phyloP scores from a whole-genome alignment of 2,797 vertebrate genomes.

The Agapornis canus region DNA sequence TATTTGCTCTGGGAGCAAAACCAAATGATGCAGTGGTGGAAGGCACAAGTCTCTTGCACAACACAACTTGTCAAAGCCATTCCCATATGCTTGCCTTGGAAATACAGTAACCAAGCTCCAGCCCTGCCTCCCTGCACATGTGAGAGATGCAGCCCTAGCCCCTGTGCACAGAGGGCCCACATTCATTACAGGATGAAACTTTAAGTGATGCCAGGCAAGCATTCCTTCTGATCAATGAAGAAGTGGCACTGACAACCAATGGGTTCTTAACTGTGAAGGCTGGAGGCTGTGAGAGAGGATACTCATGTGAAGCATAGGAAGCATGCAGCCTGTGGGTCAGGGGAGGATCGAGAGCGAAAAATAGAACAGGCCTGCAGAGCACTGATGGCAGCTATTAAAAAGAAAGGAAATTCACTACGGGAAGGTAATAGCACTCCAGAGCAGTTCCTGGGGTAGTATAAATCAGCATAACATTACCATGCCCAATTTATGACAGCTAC shows the following conservation, averaged over 20 bases:
- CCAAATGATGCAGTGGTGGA: not conserved
- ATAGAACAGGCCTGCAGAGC: not conserved
- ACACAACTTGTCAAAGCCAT: not conserved
- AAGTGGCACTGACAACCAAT: fast-evolving
- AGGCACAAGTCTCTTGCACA: not conserved
- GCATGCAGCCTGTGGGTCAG: not conserved
- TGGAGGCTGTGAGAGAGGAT: not conserved
- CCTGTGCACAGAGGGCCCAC: not conserved
- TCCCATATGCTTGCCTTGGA: not conserved
- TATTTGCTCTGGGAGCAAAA: not conserved
- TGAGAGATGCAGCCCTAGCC: not conserved
- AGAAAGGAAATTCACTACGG: not conserved
- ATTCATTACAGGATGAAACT: not conserved
- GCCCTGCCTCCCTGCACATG: fast-evolving
- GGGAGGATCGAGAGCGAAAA: not conserved
- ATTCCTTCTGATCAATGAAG: not conserved
- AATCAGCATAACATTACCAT: not conserved
- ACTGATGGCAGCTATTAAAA: not conserved
- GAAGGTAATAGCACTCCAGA: not conserved
- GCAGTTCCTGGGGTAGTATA: not conserved
- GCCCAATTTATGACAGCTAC: not conserved
- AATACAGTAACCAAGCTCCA: not conserved
- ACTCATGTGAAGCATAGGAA: not conserved
- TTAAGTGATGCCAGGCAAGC: not conserved
- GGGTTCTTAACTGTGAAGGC: not conserved